Conservation (phyloP, 2,888 invertebrate species). For the Byasa hedistus region DNA sequence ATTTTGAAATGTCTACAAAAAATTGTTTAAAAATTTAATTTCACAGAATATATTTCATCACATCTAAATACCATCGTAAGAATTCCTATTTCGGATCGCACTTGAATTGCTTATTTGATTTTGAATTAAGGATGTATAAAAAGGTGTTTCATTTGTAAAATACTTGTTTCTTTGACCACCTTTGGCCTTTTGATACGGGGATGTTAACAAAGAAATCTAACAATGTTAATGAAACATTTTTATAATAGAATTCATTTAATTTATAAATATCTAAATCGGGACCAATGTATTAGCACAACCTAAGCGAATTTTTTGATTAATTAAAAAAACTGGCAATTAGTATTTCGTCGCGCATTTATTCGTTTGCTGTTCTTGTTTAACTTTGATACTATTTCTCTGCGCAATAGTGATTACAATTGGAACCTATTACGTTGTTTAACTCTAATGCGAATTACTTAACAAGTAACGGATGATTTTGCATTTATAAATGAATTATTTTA, state of each 20-base stretch:
- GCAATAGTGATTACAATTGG: background rate
- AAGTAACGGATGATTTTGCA: background rate
- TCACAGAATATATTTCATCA: too few relatives aligned
- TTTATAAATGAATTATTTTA: too few relatives aligned
- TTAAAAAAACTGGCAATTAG: background rate
- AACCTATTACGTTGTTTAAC: background rate
- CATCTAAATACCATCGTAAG: too few relatives aligned
- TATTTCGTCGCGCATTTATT: background rate
- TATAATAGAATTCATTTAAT: background rate
- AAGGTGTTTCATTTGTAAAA: background rate
- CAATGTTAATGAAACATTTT: background rate
- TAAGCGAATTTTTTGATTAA: background rate
- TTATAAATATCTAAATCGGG: slow-evolving; percentile 28
- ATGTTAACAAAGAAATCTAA: background rate
- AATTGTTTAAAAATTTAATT: too few relatives aligned
- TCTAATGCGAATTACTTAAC: background rate
- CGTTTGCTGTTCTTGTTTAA: background rate
- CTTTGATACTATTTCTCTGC: background rate
- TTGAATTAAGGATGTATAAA: background rate
- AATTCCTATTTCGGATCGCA: too few relatives aligned
- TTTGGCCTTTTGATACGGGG: background rate
- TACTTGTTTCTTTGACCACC: background rate
- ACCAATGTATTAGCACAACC: background rate
- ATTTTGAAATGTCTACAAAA: too few relatives aligned
- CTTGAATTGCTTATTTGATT: background rate